phyloP scores from a whole-genome alignment of 2,113 vertebrate species.

The Camelus dromedarius region DNA sequence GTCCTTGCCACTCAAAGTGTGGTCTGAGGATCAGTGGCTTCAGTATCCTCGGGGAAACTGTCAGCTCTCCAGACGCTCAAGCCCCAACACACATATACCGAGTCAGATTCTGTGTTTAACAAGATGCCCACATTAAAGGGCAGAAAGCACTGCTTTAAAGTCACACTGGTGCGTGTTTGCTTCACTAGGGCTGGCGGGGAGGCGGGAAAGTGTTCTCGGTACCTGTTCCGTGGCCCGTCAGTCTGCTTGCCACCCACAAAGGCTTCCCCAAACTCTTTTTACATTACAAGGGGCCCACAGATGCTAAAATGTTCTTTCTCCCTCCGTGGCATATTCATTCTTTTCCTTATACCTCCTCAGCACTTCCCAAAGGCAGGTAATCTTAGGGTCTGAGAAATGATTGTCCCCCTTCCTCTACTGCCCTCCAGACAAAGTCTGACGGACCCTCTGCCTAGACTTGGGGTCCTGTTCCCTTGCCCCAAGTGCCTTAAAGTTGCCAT shows the following conservation, averaged over 20 bases:
- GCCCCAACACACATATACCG: not conserved
- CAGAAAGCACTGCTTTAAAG: not conserved
- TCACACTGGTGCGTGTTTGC: not conserved
- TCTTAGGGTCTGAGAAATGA: not conserved
- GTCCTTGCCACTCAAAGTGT: not conserved
- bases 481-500: not conserved
- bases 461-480: not conserved
- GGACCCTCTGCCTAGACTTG: not conserved
- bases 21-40: not conserved
- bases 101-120: not conserved
- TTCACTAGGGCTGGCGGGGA: not conserved
- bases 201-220: not conserved
- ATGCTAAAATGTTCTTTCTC: not conserved
- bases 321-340: not conserved
- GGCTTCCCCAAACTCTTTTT: not conserved
- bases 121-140: not conserved
- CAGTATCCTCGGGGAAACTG: not conserved
- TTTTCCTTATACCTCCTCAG: not conserved
- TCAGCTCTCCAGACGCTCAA: not conserved
- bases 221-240: not conserved
- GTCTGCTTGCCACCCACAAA: too few species aligned
- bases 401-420: too few species aligned
- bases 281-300: not conserved
- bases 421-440: not conserved
- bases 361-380: not conserved